Evolutionary conservation across 53 echinoderm and acorn worm species (phyloP), one percentile per base, ranked within the genome.

Genomic region (Henricia sp.): DNA sequence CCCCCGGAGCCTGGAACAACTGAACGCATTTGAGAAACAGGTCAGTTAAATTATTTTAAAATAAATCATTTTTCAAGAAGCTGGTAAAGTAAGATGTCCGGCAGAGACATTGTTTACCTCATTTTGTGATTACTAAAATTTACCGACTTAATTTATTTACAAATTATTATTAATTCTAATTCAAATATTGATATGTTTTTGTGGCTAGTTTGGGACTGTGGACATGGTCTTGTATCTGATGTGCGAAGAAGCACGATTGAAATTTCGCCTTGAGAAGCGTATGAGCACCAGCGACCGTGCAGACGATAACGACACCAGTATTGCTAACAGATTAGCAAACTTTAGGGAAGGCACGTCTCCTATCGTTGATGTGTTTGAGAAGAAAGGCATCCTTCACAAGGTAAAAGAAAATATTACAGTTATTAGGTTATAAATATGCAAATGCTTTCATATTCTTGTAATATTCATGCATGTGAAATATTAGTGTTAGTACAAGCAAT

Each of bases 221-320:
- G 85, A 89, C 48, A 33, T 93, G 48, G 84, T 93, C 4, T 52
- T 96, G 25, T 87, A 72, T 28, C 35, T 96, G 40, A 84, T 91
- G 46, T 93, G 93, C 28, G 85, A 87, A 3, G 91, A 91, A 19
- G 46, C 46, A 27, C 50, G 89, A n/a, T 71, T 95, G 16, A 85
- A 89, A 65, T 83, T 46, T 72, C 83, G 95, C 35, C 86, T 95
- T 20, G 78, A 90, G 8, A 93, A 93, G 56, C 83, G 91, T 9
- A 91, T 50, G 51, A 74, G 64, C 5, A 65, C 65, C 6, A 89
- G 88, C 17, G 68, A 39, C 17, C 77, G 91, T 1, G 64, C 30
- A 6, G 96, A 96, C 17, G 96, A 96, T 51, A 72, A 64, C 5
- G 84, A 91, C 6, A 69, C 60, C 11, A 87, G 72, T 24, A 77